A percentile compares a stretch with the other conserved stretches of the same genome.
Conservation (phyloP, 2,113 vertebrate genomes). For the Mustela nigripes region DNA sequence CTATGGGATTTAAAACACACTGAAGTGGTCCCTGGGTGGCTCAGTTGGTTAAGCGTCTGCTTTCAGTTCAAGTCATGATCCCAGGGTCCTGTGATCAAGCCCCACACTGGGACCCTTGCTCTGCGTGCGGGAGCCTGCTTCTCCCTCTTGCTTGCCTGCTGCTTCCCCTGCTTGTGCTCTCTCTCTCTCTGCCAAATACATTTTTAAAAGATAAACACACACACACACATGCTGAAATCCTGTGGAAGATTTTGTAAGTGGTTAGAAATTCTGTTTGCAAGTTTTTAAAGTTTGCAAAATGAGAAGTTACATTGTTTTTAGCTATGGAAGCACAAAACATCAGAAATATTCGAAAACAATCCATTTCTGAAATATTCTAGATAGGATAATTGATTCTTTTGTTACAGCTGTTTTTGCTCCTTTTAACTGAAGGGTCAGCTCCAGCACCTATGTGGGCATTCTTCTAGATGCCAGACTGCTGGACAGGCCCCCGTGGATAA, state of each 20-base stretch:
- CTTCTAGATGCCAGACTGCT: background rate
- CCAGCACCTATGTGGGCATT: rapidly evolving
- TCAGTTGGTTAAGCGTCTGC: too few relatives aligned
- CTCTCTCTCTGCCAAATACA: too few relatives aligned
- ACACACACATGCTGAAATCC: background rate
- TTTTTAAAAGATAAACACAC: too few relatives aligned
- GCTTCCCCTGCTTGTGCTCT: too few relatives aligned
- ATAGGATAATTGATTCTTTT: background rate
- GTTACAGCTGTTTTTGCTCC: background rate
- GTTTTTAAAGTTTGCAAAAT: slow-evolving; percentile 3
- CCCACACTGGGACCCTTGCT: too few relatives aligned
- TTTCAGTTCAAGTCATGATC: too few relatives aligned
- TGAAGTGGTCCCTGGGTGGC: too few relatives aligned
- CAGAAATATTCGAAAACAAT: background rate
- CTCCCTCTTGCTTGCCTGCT: too few relatives aligned
- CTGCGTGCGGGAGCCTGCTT: too few relatives aligned
- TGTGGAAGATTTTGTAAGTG: background rate
- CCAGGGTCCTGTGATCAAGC: too few relatives aligned
- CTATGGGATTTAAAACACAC: background rate
- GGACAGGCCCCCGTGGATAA: background rate
- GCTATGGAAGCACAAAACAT: background rate
- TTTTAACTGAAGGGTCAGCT: background rate
- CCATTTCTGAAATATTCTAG: background rate
- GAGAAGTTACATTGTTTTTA: background rate
- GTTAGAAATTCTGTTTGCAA: background rate